A percentile compares a stretch with the other conserved stretches of the same genome.
phyloP scores from a whole-genome alignment of 2,113 vertebrate genomes.

The Paramormyrops kingsleyae region DNA sequence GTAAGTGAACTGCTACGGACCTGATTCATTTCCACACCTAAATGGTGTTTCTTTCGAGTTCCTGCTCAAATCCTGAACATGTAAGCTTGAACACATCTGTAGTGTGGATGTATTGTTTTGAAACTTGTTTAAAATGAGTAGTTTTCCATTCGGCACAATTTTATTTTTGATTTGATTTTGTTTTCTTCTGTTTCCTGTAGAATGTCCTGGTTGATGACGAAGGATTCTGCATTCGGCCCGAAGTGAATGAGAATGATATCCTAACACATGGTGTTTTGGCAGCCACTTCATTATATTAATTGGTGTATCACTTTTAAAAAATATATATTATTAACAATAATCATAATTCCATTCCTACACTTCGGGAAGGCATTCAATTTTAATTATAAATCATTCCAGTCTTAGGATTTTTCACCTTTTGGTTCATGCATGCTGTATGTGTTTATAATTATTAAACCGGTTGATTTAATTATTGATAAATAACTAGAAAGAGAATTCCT shows the following conservation, averaged over 20 bases:
- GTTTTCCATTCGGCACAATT: background rate
- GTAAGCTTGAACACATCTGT: too few species aligned
- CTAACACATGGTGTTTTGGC: conserved; percentile 48
- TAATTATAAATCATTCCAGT: background rate
- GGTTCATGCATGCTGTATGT: background rate
- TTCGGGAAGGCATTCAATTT: background rate
- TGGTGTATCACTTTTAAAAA: background rate
- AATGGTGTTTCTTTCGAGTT: background rate
- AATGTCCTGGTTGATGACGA: conserved; percentile 92
- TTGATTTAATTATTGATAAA: background rate
- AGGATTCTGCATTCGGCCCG: conserved; percentile 92
- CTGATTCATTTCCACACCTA: conserved; percentile 5
- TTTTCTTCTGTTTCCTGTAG: conserved; percentile 50
- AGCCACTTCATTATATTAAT: background rate
- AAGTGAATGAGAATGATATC: conserved; percentile 88
- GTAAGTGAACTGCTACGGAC: conserved; percentile 36
- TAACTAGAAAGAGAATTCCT: conserved; percentile 42
- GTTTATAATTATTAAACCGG: background rate
- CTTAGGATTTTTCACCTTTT: background rate
- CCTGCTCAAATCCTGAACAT: background rate
- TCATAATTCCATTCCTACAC: background rate
- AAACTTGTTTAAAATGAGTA: background rate
- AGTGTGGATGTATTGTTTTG: background rate
- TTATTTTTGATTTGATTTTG: background rate
- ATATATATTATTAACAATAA: background rate